Percentiles rank a stretch among this genome's conserved stretches.
Conservation (phyloP, 2,797 vertebrate genomes). For the Parotocinclus haroldoi region DNA sequence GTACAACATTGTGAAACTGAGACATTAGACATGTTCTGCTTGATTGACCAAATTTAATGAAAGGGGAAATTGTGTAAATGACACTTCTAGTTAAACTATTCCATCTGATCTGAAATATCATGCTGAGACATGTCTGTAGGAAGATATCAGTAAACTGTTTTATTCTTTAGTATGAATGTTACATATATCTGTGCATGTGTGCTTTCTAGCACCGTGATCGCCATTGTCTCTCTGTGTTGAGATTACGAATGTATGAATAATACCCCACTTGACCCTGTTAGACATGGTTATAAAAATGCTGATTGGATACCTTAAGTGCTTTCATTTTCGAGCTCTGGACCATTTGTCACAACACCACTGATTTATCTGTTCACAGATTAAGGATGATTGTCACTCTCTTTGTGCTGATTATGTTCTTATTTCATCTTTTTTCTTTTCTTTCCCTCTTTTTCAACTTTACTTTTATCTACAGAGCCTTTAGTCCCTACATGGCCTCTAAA, state of each 20-base stretch:
- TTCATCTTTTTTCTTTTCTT: conserved; percentile 48
- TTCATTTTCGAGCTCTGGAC: conserved; percentile 21
- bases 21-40: too few species aligned
- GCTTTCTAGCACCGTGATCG: neutral
- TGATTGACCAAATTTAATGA: too few species aligned
- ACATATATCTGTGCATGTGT: too few species aligned
- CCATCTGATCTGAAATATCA: too few species aligned
- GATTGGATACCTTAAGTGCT: conserved; percentile 23
- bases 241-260: conserved; percentile 13
- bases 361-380: conserved; percentile 15
- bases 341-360: conserved; percentile 29
- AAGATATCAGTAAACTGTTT: too few species aligned
- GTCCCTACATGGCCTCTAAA: neutral
- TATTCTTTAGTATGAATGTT: too few species aligned
- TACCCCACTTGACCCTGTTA: conserved; percentile 21
- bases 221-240: neutral
- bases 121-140: too few species aligned
- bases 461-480: conserved; percentile 3
- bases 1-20: too few species aligned
- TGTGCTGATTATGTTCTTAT: conserved; percentile 10
- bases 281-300: conserved; percentile 27
- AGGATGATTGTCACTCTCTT: conserved; percentile 16
- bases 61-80: too few species aligned
- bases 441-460: conserved; percentile 4
- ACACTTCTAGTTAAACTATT: too few species aligned